Conservation (phyloP, 2,888 invertebrate species). For the Clostera curtula region DNA sequence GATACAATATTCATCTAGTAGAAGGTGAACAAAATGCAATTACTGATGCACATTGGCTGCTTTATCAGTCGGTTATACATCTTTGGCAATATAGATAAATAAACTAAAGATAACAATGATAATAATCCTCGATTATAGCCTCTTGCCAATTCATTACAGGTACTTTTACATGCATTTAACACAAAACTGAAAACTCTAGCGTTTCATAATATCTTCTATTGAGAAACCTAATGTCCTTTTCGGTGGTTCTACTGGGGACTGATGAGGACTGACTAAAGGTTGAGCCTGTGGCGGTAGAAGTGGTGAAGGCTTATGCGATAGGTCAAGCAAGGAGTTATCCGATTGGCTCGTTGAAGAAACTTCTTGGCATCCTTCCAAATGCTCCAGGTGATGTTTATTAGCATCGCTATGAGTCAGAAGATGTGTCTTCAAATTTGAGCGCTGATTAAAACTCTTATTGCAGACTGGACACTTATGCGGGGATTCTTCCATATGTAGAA, state of each 20-base stretch:
- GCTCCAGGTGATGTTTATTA: constrained; percentile 64
- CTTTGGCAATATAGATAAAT: constrained; percentile 45
- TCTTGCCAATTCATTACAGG: constrained; percentile 22
- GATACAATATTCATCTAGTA: constrained; percentile 5
- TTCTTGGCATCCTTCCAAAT: constrained; percentile 68
- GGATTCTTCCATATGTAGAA: constrained; percentile 94
- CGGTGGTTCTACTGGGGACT: constrained; percentile 55
- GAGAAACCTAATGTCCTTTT: constrained; percentile 82
- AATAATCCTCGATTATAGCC: constrained; percentile 16
- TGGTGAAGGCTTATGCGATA: constrained; percentile 71
- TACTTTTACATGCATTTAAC: constrained; percentile 25
- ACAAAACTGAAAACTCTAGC: constrained; percentile 67
- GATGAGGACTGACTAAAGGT: constrained; percentile 39
- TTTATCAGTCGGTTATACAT: constrained; percentile 40
- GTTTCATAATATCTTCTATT: constrained; percentile 92
- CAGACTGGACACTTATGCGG: constrained; percentile 95
- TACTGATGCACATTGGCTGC: constrained; percentile 17
- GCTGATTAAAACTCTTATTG: constrained; percentile 91
- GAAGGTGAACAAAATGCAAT: constrained; percentile 15
- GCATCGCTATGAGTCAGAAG: constrained; percentile 89
- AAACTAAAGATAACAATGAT: constrained; percentile 24
- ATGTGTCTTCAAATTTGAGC: constrained; percentile 93
- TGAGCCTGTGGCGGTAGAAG: constrained; percentile 40
- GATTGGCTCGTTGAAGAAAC: constrained; percentile 69
- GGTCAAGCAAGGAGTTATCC: constrained; percentile 69